Evolutionary conservation across 1,140 invertebrate species (phyloP), one percentile per base, ranked within the genome.

Genomic region (Magallana ariakensis): DNA sequence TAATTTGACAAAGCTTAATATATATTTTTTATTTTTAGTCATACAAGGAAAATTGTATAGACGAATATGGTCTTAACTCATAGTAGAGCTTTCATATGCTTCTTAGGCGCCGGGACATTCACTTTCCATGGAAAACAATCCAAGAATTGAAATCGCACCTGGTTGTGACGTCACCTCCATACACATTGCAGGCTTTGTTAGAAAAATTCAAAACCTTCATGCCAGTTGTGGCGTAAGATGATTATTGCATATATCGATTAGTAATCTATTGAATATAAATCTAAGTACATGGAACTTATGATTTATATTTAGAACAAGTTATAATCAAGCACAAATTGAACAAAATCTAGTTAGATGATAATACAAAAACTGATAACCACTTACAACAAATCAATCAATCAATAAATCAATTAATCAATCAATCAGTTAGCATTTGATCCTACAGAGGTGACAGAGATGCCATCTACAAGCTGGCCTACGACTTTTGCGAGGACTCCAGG

Each of bases 401-500:
- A 55, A 1, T 15, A 5, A 55, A 16, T 19, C 13, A 19, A 53
- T 9, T 33, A n/a, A 16, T 54, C 54, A 9, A 82, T 82, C 10
- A 16, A n/a, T 82, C 1, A 82, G 8, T 81, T 53, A 6, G 33
- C 54, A n/a, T 16, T 82, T 86, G 15, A 26, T 70, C 16, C 87
- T 90, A 80, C 84, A 93, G 91, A 46, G 96, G 96, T 53, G 95
- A 96, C 90, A 84, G 94, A 16, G 92, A 94, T 55, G 96, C 96
- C 0, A 94, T 96, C 26, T 95, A 95, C 89, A 92, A 96, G 80
- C 93, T 96, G n/a, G 95, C 96, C 0, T 96, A 96, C 89, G 96
- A 96, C 91, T 95, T 96, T 87, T 96, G 95, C 87, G 96, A 96
- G 92, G 96, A 96, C 91, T 93, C 95, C 87, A 92, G 95, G 0